Percentiles rank a stretch among this genome's conserved stretches.
Conservation (phyloP, 2,888 invertebrate genomes). For the Sphaerophoria taeniata region DNA sequence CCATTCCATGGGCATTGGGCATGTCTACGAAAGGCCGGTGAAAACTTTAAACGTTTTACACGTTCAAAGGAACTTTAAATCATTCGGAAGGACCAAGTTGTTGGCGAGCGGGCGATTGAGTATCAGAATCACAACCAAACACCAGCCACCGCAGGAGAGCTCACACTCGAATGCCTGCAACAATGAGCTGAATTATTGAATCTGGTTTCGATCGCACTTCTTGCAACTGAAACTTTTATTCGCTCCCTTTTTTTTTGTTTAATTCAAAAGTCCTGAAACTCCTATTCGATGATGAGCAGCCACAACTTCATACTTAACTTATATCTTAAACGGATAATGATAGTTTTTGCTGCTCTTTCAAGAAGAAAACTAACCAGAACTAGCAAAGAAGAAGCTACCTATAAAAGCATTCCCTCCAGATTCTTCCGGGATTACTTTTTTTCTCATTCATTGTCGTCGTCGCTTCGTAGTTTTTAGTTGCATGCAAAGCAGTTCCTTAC, state of each 20-base stretch:
- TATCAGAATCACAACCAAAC: conserved; percentile 1
- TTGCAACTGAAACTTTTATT: conserved; percentile 59
- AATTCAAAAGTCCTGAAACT: conserved; percentile 1
- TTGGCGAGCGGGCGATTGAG: background rate
- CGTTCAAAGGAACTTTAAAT: conserved; percentile 69
- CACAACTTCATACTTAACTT: conserved; percentile 70
- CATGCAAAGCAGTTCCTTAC: conserved; percentile 72
- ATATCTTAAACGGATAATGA: conserved; percentile 74
- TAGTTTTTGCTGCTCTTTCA: conserved; percentile 54
- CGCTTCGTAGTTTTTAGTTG: conserved; percentile 19
- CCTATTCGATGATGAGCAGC: conserved; percentile 15
- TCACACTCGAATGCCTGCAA: conserved; percentile 41
- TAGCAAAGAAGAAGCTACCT: background rate
- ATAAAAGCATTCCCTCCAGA: conserved; percentile 24
- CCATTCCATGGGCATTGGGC: background rate
- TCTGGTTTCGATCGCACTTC: conserved; percentile 71
- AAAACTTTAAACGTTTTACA: conserved; percentile 55
- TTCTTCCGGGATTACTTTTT: conserved; percentile 3
- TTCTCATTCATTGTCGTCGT: conserved; percentile 2
- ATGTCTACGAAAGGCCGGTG: background rate
- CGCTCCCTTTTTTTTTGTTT: background rate
- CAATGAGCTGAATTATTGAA: conserved; percentile 72
- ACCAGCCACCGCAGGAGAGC: conserved; percentile 8
- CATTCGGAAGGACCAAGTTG: conserved; percentile 55
- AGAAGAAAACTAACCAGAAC: background rate